A percentile compares a stretch with the other conserved stretches of the same genome.
Conservation (phyloP, 1,140 invertebrate genomes). For the Magallana angulata region DNA sequence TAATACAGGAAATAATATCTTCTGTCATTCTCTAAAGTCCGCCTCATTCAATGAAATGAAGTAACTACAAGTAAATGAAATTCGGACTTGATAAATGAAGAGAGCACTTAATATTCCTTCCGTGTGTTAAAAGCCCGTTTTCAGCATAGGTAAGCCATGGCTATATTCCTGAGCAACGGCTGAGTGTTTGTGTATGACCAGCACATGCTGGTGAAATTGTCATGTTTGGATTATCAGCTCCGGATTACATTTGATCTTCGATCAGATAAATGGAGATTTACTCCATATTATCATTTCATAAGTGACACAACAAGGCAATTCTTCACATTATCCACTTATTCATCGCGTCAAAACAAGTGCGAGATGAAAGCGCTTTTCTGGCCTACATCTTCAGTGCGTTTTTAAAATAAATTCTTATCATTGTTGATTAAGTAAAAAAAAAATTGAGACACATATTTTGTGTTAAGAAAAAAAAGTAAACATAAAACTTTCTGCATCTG, state of each 20-base stretch:
- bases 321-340: not conserved
- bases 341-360: not conserved
- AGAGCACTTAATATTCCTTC: not conserved
- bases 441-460: too few relatives aligned
- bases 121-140: not conserved
- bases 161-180: not conserved
- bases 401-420: too few relatives aligned
- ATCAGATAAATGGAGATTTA: not conserved
- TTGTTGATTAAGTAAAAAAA: too few relatives aligned
- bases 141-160: not conserved
- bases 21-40: not conserved
- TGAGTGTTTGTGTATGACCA: not conserved
- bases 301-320: not conserved
- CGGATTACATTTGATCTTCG: not conserved
- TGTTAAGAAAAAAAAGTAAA: too few relatives aligned
- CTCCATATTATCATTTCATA: not conserved
- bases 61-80: not conserved
- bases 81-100: not conserved
- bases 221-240: not conserved
- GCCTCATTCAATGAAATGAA: not conserved
- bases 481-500: too few relatives aligned
- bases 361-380: too few relatives aligned
- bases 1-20: not conserved
- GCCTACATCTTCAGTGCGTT: too few relatives aligned
- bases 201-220: not conserved